These are phyloP conservation scores for Piliocolobus tephrosceles DNA, from an alignment of 2,113 vertebrate species.

Conservation along the genomic window DNA sequence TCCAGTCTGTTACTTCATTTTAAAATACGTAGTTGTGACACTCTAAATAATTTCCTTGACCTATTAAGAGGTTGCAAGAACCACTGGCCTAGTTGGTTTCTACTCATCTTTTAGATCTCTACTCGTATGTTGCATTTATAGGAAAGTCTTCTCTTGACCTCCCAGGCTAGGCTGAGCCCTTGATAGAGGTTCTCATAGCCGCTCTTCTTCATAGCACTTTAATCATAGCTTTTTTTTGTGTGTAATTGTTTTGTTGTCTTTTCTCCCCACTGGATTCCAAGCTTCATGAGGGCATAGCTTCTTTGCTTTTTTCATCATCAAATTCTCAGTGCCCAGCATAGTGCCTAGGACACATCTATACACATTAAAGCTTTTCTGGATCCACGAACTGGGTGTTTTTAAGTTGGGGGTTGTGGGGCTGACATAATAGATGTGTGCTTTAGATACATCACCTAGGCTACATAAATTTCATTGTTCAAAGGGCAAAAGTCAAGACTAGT, in stretches of 20 bases:
- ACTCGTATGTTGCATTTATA: rapidly evolving
- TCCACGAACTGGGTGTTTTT: background rate
- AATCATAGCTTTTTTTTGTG: background rate
- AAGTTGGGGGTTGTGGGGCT: background rate
- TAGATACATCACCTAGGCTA: background rate
- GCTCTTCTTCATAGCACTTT: background rate
- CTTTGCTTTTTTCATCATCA: background rate
- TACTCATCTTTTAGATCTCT: background rate
- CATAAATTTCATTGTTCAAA: background rate
- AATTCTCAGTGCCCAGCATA: background rate
- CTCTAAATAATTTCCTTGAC: background rate
- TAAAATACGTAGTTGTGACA: background rate
- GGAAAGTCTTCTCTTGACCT: background rate
- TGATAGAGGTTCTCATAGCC: background rate
- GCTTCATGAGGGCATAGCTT: background rate
- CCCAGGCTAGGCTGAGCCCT: background rate
- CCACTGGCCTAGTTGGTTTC: background rate
- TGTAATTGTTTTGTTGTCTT: background rate
- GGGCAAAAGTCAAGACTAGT: background rate
- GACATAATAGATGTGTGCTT: background rate
- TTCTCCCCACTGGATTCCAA: too few species aligned
- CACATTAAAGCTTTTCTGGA: background rate
- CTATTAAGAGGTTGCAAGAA: background rate
- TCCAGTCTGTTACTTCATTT: background rate
- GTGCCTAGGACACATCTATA: background rate